Evolutionary conservation across 2,888 invertebrate genomes (phyloP).

Genomic region (Patella caerulea): DNA sequence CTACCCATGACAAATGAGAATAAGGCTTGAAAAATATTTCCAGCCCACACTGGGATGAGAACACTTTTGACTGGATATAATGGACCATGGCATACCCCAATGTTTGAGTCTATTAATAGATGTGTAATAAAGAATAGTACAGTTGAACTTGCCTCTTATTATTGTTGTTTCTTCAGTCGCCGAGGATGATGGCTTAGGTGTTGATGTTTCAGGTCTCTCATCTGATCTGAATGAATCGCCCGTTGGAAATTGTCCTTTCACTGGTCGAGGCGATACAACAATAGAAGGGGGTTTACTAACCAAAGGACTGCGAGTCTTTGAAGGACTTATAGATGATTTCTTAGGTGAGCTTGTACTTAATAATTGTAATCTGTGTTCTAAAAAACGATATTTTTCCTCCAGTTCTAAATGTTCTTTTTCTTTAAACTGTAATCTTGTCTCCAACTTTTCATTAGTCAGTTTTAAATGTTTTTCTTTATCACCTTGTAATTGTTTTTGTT

Average conservation of each 20-base stretch:
- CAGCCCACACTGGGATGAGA: no score
- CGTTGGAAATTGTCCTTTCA: not conserved
- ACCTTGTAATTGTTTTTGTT: constrained; percentile 43
- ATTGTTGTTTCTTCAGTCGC: not conserved
- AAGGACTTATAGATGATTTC: not conserved
- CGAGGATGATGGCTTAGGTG: not conserved
- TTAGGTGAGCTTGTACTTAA: not conserved
- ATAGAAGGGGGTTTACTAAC: constrained; percentile 13
- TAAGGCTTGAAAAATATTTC: no score
- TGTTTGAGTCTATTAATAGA: no score
- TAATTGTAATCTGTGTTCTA: constrained; percentile 35
- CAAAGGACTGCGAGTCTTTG: not conserved
- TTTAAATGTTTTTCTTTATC: constrained; percentile 47
- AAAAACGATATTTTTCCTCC: constrained; percentile 37
- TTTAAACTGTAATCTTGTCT: constrained; percentile 54
- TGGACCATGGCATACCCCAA: no score
- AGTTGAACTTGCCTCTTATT: no score
- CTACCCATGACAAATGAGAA: no score
- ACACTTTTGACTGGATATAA: no score
- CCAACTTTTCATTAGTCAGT: constrained; percentile 42
- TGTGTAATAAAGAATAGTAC: no score
- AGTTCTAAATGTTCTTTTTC: constrained; percentile 45
- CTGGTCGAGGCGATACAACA: constrained; percentile 2
- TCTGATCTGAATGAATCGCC: not conserved
- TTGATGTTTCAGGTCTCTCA: not conserved